Base-by-base conservation (phyloP, 2,888 invertebrate genomes). In the Argyresthia goedartella region DNA sequence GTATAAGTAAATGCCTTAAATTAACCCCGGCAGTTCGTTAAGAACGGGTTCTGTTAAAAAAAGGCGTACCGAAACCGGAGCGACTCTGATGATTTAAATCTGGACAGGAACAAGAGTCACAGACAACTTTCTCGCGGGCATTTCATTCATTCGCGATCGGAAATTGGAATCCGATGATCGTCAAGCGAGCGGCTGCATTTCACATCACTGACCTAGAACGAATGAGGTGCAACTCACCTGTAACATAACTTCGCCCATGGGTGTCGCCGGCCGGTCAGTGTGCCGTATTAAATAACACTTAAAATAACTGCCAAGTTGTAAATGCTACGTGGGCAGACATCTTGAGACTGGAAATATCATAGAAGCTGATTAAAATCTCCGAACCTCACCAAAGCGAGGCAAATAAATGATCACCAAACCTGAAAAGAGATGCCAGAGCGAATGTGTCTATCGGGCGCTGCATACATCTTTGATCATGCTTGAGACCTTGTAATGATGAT, bases 221-320 rank as follows among this genome's bases (percentile, higher is more conserved):
- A 57, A 7, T 34, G 44, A 43, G 51, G 43, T 55, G 55, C 54
- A 53, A 53, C 46, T 56, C 51, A 53, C 53, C 53, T 59, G 60
- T 47, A 36, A 48, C 66, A 65, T 69, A 71, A 65, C 65, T 66
- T 65, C 60, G 65, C 59, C 66, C 60, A 62, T 63, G 64, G 62
- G 62, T 65, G 64, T 64, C 62, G 55, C 58, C 56, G 58, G 56
- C 65, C 65, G 76, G 74, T 71, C 71, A 80, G 68, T 72, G 62
- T 73, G 75, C 65, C 71, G 66, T 70, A 75, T 78, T 77, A 75
- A 78, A 75, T 74, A 78, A 78, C 66, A 69, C 65, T 71, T 71
- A 65, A 75, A 69, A 76, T 69, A 69, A 67, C 69, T 61, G 63
- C 59, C 55, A 76, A 4, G 25, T 25, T 6, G 79, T 76, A 79